Evolutionary conservation across 2,113 vertebrate species (phyloP).

Genomic region (Nematolebias whitei): DNA sequence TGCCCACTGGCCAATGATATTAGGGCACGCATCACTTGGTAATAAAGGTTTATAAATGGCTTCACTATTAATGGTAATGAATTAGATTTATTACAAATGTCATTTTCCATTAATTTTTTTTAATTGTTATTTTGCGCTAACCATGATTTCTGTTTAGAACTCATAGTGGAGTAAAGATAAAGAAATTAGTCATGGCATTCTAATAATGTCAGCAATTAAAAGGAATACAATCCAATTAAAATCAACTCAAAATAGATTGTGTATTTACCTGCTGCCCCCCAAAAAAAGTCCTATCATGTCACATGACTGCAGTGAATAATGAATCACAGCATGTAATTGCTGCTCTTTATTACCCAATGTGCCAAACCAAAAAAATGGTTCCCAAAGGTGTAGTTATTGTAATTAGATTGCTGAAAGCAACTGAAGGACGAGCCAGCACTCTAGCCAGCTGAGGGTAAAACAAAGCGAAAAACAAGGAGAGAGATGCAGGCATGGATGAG

Average conservation of each 20-base stretch:
- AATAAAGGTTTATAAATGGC: conserved; percentile 17
- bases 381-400: conserved; percentile 73
- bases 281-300: conserved; percentile 15
- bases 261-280: conserved; percentile 1
- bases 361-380: conserved; percentile 67
- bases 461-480: conserved; percentile 22
- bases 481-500: conserved; percentile 13
- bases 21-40: conserved; percentile 35
- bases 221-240: neutral
- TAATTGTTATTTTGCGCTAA: neutral
- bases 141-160: neutral
- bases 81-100: conserved; percentile 7
- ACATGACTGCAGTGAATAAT: conserved; percentile 37
- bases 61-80: conserved; percentile 6
- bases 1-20: conserved; percentile 55
- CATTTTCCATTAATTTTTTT: neutral
- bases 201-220: conserved; percentile 1
- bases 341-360: conserved; percentile 49
- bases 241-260: neutral
- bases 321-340: conserved; percentile 65
- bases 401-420: conserved; percentile 69
- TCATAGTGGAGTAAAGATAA: neutral
- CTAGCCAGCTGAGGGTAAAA: conserved; percentile 33
- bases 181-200: neutral
- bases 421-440: conserved; percentile 27